Evolutionary conservation across 2,797 vertebrate species (phyloP), one percentile per base, ranked within the genome.

Genomic region (Peromyscus melanophrys): DNA sequence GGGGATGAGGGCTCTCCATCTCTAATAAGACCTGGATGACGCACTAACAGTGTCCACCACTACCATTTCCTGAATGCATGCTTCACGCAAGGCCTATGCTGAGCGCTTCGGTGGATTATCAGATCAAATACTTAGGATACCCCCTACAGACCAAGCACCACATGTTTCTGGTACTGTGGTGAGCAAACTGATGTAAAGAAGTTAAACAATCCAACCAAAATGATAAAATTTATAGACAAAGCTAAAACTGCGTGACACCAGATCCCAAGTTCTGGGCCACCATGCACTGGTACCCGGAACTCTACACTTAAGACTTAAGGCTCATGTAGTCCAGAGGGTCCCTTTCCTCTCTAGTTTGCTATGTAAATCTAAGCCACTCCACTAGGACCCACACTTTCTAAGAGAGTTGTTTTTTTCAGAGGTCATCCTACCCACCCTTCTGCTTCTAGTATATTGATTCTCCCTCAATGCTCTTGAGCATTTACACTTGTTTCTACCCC

Each of bases 161-260:
- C 14, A 43, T 0, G 25, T 14, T 23, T 29, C 34, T 49, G 46
- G 21, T 0, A 3, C 6, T 21, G 57, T 11, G 6, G 31, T 55
- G 21, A 89, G 13, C 43, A 83, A 89, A 71, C 1, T 0, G 85
- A 55, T 23, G 77, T 43, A 4, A 21, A 63, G 29, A 91, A 76
- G n/a, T 43, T 6, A 67, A 71, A 59, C 46, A 8, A 80, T 37
- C 55, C 49, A 52, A 25, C 29, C 37, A 34, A 63, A 55, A 40
- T 49, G 31, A 46, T 34, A 19, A 73, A 57, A 57, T 14, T 1
- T 63, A 14, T 23, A 73, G 34, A 37, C 1, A n/a, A 61, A 29
- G 12, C 55, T 25, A 4, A 88, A 40, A 65, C 63, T 27, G 46
- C 43, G 29, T 78, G 49, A 93, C 1, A 29, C 46, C 40, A 78